phyloP scores from a whole-genome alignment of 1,140 invertebrate genomes.

The Saccostrea echinata region DNA sequence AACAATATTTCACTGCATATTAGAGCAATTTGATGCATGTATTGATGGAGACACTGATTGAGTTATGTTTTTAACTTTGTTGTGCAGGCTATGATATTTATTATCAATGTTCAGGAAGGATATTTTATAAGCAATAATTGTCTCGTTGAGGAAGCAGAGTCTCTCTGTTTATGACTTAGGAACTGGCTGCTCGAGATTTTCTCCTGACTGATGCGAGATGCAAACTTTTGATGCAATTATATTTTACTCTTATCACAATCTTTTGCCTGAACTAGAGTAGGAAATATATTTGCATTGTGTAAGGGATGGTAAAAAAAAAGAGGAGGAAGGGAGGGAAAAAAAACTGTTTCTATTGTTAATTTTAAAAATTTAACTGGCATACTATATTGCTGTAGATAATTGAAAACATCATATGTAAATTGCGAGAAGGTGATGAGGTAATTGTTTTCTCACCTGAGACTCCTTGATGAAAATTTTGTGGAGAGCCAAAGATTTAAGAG shows the following conservation, averaged over 20 bases:
- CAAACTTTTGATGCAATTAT: constrained; percentile 20
- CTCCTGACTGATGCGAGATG: background rate
- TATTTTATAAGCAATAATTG: background rate
- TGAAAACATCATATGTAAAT: background rate
- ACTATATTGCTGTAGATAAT: background rate
- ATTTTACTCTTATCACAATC: background rate
- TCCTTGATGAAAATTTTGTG: background rate
- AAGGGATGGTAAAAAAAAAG: background rate
- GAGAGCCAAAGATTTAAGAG: constrained; percentile 18
- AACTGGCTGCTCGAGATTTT: background rate
- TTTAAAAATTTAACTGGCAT: background rate
- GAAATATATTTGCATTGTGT: background rate
- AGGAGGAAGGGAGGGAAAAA: background rate
- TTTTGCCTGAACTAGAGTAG: background rate
- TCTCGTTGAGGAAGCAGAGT: background rate
- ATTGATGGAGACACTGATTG: no score
- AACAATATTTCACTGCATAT: no score
- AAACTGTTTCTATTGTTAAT: no score
- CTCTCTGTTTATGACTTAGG: background rate
- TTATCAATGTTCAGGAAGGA: background rate
- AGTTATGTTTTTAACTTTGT: background rate
- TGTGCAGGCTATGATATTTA: background rate
- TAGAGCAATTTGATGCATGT: no score
- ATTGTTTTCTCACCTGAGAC: constrained; percentile 34
- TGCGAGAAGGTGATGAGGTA: background rate